Base-by-base conservation (phyloP, 2,797 vertebrate genomes). In the Chelon auratus region DNA sequence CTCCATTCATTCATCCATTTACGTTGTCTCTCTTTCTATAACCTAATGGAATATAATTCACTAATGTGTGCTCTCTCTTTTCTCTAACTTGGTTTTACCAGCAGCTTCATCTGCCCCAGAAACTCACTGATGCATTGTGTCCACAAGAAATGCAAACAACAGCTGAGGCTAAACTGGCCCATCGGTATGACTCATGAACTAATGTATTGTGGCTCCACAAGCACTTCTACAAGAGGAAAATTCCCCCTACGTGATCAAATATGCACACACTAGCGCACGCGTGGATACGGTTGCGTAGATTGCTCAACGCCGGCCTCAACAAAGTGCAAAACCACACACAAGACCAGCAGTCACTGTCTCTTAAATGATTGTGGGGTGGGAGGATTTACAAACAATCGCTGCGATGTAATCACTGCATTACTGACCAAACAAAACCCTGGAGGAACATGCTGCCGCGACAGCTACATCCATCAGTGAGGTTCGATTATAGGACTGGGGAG, bases 111-210 rank as follows among this genome's bases (percentile, higher is more conserved):
- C 61, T 84, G 59, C 26, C 72, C 47, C 24, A 75, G 67, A 85
- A 82, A 74, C 37, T 3, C 18, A 52, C 70, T 33, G 69, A 80
- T 53, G 63, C 68, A 66, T 66, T 40, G 33, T 14, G 71, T 36
- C 48, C 39, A 64, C 48, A 37, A 63, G 51, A 61, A 58, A 63
- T 14, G 52, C 37, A 59, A 50, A 65, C 14, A 63, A 50, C 52
- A 51, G 57, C 37, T 9, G 18, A 76, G 51, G 56, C 51, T 26
- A 9, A 57, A 24, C 9, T 13, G 18, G 14, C 75, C 65, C 60
- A 30, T 62, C 55, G 12, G 43, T 17, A 53, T 72, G 83, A 85
- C 45, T 83, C 77, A 78, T 33, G 53, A 66, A 2, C 37, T 54
- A 40, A 70, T 75, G 63, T 43, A 65, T 13, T 24, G 62, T 26